Evolutionary conservation across 2,888 invertebrate genomes (phyloP).

Genomic region (Drosophila borborema): DNA sequence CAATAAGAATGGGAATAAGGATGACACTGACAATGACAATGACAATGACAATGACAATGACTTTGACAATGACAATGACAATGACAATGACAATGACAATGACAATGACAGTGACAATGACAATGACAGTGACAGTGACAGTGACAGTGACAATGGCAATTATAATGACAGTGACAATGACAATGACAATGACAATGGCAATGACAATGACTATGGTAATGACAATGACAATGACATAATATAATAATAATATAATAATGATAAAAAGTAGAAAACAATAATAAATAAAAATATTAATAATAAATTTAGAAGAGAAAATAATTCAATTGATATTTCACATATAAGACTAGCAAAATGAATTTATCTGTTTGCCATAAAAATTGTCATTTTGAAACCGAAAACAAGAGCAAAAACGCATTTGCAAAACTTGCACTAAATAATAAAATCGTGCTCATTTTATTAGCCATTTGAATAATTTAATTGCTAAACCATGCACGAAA

Average conservation of each 20-base stretch:
- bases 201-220: not conserved
- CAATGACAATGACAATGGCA: not conserved
- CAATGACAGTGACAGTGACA: not conserved
- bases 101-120: not conserved
- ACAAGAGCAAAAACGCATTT: not conserved
- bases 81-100: not conserved
- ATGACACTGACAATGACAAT: not conserved
- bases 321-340: too few species aligned
- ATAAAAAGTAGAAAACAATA: not conserved
- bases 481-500: conserved; percentile 27
- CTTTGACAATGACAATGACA: not conserved
- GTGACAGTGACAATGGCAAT: not conserved
- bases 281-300: not conserved
- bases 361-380: not conserved
- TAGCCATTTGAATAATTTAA: conserved; percentile 34
- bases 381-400: not conserved
- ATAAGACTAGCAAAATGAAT: not conserved
- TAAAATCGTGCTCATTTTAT: conserved; percentile 8
- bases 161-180: not conserved
- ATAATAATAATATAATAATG: not conserved
- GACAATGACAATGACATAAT: not conserved
- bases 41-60: not conserved
- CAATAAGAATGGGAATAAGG: too few species aligned
- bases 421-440: not conserved
- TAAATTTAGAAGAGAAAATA: not conserved